These are phyloP conservation scores for Zosterops lateralis DNA, from an alignment of 2,113 vertebrate species.

Conservation along the genomic window DNA sequence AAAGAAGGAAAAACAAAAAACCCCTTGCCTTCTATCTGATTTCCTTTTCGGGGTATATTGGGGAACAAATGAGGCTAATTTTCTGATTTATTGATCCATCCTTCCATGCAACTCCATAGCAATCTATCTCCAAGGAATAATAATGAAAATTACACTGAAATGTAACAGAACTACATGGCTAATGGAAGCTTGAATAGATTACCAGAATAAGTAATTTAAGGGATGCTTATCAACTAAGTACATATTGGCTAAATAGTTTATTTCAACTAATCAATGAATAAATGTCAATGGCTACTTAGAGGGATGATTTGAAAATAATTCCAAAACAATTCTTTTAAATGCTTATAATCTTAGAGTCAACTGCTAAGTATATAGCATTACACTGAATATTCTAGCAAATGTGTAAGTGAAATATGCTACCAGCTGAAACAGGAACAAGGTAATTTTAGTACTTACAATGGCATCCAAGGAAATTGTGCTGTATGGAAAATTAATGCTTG, in stretches of 20 bases:
- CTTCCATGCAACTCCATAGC: not conserved
- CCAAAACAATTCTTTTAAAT: not conserved
- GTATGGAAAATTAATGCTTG: not conserved
- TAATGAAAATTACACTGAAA: constrained; percentile 30
- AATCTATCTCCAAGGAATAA: constrained; percentile 24
- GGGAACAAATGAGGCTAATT: not conserved
- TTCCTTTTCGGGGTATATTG: not conserved
- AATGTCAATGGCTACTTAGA: not conserved
- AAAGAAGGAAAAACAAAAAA: not conserved
- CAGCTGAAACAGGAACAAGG: not conserved
- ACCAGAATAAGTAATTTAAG: not conserved
- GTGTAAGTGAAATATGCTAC: not conserved
- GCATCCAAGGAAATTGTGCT: not conserved
- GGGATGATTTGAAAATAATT: not conserved
- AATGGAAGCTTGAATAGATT: not conserved
- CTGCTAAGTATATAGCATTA: not conserved
- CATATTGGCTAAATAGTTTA: not conserved
- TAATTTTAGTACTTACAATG: not conserved
- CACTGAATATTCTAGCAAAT: not conserved
- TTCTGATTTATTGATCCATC: not conserved
- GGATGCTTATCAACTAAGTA: constrained; percentile 4
- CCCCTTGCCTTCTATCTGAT: not conserved
- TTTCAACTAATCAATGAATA: not conserved
- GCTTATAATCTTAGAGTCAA: not conserved
- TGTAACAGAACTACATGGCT: not conserved